A percentile compares a stretch with the other conserved stretches of the same genome.
Conservation (phyloP, 2,113 vertebrate genomes). For the Butorides virescens region DNA sequence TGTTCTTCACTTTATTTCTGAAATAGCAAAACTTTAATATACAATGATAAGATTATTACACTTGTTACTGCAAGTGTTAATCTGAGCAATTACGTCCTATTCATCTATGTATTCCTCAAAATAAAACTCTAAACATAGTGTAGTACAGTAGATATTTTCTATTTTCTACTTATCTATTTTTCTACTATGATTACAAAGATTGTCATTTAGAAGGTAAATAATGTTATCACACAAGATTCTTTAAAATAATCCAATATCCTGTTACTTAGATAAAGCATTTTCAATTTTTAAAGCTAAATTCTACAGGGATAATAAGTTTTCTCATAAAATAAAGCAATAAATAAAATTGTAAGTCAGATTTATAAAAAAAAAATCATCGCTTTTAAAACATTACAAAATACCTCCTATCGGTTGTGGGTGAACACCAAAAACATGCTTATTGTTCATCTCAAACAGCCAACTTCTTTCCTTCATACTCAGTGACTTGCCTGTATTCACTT, state of each 20-base stretch:
- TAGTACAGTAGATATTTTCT: background rate
- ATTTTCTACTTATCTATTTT: background rate
- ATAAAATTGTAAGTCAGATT: background rate
- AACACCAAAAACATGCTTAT: background rate
- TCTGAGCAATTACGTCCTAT: background rate
- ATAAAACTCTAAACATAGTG: background rate
- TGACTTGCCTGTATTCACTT: background rate
- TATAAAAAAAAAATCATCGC: background rate
- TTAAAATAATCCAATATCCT: background rate
- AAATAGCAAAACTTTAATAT: background rate
- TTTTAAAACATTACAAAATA: background rate
- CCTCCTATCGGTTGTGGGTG: background rate
- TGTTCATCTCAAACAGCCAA: background rate
- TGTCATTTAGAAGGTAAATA: background rate
- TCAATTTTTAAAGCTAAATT: background rate
- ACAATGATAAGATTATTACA: background rate
- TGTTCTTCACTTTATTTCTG: background rate
- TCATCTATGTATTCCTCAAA: background rate
- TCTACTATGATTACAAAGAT: background rate
- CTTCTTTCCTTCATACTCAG: background rate
- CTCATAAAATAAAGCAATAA: background rate
- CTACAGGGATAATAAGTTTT: background rate
- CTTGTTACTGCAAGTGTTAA: background rate
- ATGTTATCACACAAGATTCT: background rate
- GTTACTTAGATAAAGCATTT: background rate